Base-by-base conservation (phyloP, 2,888 invertebrate species). In the Drosophila stalkeri region DNA sequence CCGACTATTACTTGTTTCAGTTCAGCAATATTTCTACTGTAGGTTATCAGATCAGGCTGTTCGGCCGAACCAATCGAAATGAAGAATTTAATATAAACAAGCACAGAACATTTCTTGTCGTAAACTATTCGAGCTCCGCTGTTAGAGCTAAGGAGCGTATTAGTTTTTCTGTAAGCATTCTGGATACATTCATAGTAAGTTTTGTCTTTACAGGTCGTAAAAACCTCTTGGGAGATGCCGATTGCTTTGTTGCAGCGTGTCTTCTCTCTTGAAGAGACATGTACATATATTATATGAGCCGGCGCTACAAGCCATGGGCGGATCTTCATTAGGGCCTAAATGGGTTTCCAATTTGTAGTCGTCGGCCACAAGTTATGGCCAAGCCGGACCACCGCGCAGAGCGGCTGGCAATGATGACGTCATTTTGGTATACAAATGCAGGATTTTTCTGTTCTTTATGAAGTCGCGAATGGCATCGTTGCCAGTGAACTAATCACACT, bases 241-340 rank as follows among this genome's bases (percentile, higher is more conserved):
- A 16, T 0, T 8, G 44, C 0, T 1, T 7, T n/a, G 33, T 6
- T 16, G 1, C 7, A 4, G n/a, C n/a, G 3, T 8, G 14, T 37
- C 9, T 31, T 23, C 35, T 43, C 20, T 23, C 27, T 39, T 44
- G 27, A 35, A 52, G 23, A 27, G 23, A 4, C 43, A 52, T 61
- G 18, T 27, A 20, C 49, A 64, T 68, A 72, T 61, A 60, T 72
- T 43, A 68, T 43, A 43, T 57, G 44, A 35, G 70, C 57, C 74
- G 88, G 86, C 86, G 86, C 87, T 85, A 85, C 80, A 83, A 80
- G 86, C 77, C 78, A 88, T 82, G 83, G 86, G 88, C 75, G 64
- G 86, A 88, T 86, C 83, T 85, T 78, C 84, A 87, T 86, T 87
- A 87, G 77, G 47, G 72, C 47, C 68, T 60, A 78, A 86, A 86